Conservation (phyloP, 2,797 vertebrate species). For the Lagodon rhomboides region DNA sequence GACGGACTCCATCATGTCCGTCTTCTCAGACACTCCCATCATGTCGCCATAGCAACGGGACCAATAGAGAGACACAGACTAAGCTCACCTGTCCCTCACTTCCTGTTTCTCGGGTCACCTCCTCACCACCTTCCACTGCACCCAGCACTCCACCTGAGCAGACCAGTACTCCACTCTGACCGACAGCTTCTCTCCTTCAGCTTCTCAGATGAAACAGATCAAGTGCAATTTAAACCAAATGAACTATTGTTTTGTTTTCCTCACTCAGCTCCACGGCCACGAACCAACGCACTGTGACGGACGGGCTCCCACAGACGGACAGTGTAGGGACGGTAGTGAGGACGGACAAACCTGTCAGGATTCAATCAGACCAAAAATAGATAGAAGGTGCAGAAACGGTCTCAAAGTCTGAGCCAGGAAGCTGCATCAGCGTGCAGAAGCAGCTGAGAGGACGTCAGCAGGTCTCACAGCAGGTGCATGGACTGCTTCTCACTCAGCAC, state of each 20-base stretch:
- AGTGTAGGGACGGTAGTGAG: conserved; percentile 25
- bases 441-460: conserved; percentile 6
- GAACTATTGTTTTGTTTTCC: conserved; percentile 37
- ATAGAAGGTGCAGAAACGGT: conserved; percentile 12
- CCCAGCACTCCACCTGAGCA: conserved; percentile 54
- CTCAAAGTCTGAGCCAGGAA: conserved; percentile 9
- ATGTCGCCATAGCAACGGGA: conserved; percentile 82
- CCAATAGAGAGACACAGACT: conserved; percentile 22
- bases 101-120: conserved; percentile 9
- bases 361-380: conserved; percentile 53
- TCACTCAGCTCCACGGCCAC: conserved; percentile 38
- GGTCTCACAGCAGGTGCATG: conserved; percentile 37
- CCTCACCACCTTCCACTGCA: conserved; percentile 37
- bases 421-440: neutral
- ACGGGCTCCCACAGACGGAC: conserved; percentile 35
- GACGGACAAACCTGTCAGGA: conserved; percentile 5
- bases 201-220: conserved; percentile 18
- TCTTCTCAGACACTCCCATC: conserved; percentile 90
- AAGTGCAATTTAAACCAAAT: conserved; percentile 53
- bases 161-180: conserved; percentile 9
- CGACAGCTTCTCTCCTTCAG: conserved; percentile 22
- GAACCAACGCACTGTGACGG: conserved; percentile 73
- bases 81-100: conserved; percentile 24
- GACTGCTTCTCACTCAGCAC: conserved; percentile 38
- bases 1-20: conserved; percentile 88